Evolutionary conservation across 2,888 invertebrate genomes (phyloP), one percentile per base, ranked within the genome.

Genomic region (Eupithecia exiguata): DNA sequence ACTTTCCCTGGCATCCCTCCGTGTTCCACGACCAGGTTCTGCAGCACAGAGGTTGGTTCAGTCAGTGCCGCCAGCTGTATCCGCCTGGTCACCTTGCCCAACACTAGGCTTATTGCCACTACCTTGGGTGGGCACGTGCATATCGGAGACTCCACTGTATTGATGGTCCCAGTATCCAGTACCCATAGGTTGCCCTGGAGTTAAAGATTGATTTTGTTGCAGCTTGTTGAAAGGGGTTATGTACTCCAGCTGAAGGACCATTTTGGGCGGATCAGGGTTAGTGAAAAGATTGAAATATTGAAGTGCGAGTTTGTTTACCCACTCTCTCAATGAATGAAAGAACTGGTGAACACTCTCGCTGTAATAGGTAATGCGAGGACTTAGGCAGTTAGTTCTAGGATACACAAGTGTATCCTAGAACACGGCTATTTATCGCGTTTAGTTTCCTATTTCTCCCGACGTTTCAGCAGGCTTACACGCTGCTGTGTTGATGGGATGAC

Each of bases 81-180:
- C 0, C 92, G 91, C 83, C 96, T 96, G 7, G 96, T 92, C 18
- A 96, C 88, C 89, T 96, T 96, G 68, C 95, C 95, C 12, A 95
- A 95, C 71, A 95, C 93, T 5, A 95, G 90, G 77, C 94, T 95
- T 82, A 96, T 94, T 38, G 95, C 96, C 3, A 96, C 93, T 46
- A 97, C 95, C 86, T 97, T 97, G 0, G 97, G 96, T 0, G 96
- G 94, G 81, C 97, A 96, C 16, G 95, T 95, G 71, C 96, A 95
- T 7, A 95, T 91, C 0, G 97, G 96, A 1, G 94, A 91, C 74
- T 96, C 95, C 72, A 97, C 82, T 0, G 96, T 96, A 79, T 97
- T 96, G 0, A 96, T 95, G 65, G 97, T 95, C 18, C 97, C 97
- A 16, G 95, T 95, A 84, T 97, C 97, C 76, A 97, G 89, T 0